These are phyloP conservation scores for Calameuta filiformis DNA, from an alignment of 2,888 invertebrate species.

Conservation along the genomic window DNA sequence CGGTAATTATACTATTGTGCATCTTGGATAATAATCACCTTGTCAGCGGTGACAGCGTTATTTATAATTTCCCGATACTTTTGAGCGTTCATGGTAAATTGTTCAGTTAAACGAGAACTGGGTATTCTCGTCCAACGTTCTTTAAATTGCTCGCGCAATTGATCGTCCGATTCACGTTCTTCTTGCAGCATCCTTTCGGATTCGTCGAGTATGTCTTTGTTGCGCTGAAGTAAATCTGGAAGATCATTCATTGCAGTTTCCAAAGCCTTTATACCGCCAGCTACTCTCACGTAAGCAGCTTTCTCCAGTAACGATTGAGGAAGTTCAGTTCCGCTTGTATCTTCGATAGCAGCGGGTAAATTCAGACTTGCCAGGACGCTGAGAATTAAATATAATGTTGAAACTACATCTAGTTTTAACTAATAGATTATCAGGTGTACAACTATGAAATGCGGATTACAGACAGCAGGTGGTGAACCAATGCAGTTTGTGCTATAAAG, in stretches of 20 bases:
- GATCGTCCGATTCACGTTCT: conserved; percentile 90
- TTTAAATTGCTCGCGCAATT: conserved; percentile 89
- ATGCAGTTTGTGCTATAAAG: too few species aligned
- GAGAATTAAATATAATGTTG: conserved; percentile 23
- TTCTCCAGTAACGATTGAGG: conserved; percentile 92
- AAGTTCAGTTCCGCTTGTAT: conserved; percentile 76
- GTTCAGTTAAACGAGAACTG: conserved; percentile 88
- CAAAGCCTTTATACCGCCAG: conserved; percentile 82
- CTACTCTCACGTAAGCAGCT: conserved; percentile 78
- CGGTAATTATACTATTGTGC: neutral
- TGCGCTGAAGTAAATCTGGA: conserved; percentile 90
- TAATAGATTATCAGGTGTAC: neutral
- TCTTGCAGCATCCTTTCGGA: conserved; percentile 87
- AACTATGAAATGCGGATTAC: too few species aligned
- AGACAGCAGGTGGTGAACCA: too few species aligned
- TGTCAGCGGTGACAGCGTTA: conserved; percentile 82
- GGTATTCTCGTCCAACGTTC: conserved; percentile 92
- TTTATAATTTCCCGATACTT: conserved; percentile 94
- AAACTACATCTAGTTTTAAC: neutral
- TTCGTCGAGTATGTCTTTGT: conserved; percentile 95
- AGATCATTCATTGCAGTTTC: conserved; percentile 83
- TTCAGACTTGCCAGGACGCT: conserved; percentile 91
- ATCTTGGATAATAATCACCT: conserved; percentile 52
- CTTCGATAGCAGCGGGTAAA: conserved; percentile 96
- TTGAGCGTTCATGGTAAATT: conserved; percentile 87